phyloP scores from a whole-genome alignment of 2,888 invertebrate species.

The Andrena marginata region DNA sequence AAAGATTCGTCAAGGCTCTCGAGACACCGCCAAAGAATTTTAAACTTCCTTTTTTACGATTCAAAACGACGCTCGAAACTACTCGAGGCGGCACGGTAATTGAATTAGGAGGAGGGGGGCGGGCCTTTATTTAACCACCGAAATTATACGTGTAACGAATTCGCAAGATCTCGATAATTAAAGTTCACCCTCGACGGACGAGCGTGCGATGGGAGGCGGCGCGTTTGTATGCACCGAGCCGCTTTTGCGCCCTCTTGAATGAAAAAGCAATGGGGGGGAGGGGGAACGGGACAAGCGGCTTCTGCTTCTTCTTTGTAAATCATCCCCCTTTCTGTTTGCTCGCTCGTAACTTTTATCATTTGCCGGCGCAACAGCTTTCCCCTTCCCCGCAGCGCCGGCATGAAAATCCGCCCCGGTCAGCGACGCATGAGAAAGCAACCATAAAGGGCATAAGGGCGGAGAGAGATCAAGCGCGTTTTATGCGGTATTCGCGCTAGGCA shows the following conservation, averaged over 20 bases:
- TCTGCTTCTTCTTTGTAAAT: constrained; percentile 66
- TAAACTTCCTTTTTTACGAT: too few relatives aligned
- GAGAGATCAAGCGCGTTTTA: constrained; percentile 28
- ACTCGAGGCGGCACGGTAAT: too few relatives aligned
- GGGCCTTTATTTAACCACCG: constrained; percentile 51
- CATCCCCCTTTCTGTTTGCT: constrained; percentile 65
- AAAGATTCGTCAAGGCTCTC: too few relatives aligned
- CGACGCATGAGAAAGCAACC: constrained; percentile 50
- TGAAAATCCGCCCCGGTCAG: constrained; percentile 52
- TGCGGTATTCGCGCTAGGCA: constrained; percentile 5
- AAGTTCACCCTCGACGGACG: constrained; percentile 57
- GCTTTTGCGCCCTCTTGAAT: constrained; percentile 65
- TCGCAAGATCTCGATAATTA: constrained; percentile 66
- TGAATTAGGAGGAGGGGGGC: constrained; percentile 5
- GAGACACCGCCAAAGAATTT: too few relatives aligned
- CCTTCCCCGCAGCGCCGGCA: constrained; percentile 11
- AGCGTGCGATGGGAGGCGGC: constrained; percentile 21
- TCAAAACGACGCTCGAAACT: too few relatives aligned
- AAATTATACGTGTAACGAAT: constrained; percentile 63
- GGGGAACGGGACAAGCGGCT: constrained; percentile 58
- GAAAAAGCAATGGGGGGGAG: constrained; percentile 54
- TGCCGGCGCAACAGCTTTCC: constrained; percentile 61
- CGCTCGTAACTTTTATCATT: constrained; percentile 67
- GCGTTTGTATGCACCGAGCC: constrained; percentile 37
- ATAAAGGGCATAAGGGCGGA: constrained; percentile 43